Evolutionary conservation across 2,113 vertebrate genomes (phyloP).

Genomic region (Lepisosteus oculatus): DNA sequence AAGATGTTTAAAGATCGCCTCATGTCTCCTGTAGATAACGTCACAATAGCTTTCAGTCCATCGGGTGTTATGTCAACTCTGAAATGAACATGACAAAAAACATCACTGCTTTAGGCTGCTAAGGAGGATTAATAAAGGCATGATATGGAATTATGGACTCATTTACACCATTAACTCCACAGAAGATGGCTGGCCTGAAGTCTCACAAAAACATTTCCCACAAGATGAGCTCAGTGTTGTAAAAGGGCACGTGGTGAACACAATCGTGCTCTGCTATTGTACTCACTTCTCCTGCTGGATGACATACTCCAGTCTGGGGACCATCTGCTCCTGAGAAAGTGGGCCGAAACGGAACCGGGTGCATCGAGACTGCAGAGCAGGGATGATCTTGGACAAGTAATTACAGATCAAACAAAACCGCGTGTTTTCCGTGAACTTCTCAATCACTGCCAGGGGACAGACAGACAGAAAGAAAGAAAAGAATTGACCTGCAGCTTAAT

Average conservation of each 20-base stretch:
- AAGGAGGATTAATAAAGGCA: too few relatives aligned
- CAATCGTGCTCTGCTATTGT: background rate
- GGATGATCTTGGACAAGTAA: conserved; percentile 97
- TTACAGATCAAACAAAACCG: conserved; percentile 95
- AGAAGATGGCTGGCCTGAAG: too few relatives aligned
- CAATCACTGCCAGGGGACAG: conserved; percentile 74
- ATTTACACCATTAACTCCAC: too few relatives aligned
- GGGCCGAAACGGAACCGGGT: conserved; percentile 94
- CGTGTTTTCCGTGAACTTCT: conserved; percentile 97
- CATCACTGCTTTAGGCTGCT: too few relatives aligned
- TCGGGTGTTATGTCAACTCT: conserved; percentile 84
- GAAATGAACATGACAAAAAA: conserved; percentile 20
- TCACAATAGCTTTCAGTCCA: conserved; percentile 91
- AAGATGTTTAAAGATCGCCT: conserved; percentile 90
- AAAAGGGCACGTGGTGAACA: too few relatives aligned
- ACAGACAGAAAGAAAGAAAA: background rate
- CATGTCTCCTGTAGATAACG: conserved; percentile 91
- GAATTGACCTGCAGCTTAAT: background rate
- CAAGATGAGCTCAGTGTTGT: too few relatives aligned
- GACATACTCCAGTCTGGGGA: conserved; percentile 83
- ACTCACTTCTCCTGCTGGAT: conserved; percentile 81
- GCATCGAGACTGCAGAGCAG: conserved; percentile 91
- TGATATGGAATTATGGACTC: too few relatives aligned
- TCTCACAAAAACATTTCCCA: too few relatives aligned
- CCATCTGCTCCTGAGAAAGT: conserved; percentile 85